Conservation (phyloP, 1,140 invertebrate genomes). For the Sycophaga agraensis region DNA sequence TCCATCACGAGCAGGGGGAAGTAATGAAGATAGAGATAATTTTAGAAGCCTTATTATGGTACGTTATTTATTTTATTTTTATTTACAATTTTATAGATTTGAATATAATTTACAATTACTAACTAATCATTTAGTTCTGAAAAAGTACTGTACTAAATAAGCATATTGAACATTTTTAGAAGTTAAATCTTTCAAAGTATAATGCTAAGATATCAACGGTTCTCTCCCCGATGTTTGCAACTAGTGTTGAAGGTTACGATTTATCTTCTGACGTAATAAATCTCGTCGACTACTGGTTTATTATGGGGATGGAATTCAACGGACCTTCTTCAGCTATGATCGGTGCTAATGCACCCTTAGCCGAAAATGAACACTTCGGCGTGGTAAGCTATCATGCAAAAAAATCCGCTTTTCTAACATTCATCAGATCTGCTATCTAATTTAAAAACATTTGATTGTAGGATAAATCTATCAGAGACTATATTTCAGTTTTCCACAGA, state of each 20-base stretch:
- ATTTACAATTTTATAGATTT: too few species aligned
- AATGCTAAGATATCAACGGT: not conserved
- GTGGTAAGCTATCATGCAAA: conserved; percentile 13
- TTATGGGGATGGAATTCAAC: conserved; percentile 13
- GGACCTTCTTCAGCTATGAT: not conserved
- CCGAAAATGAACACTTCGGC: not conserved
- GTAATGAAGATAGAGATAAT: conserved; percentile 3
- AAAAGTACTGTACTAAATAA: too few species aligned
- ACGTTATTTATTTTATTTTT: too few species aligned
- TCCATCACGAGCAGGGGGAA: not conserved
- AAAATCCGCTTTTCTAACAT: too few species aligned
- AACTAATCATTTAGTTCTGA: too few species aligned
- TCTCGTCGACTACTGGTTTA: conserved; percentile 17
- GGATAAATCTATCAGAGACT: not conserved
- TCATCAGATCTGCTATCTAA: too few species aligned
- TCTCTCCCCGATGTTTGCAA: not conserved
- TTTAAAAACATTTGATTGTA: too few species aligned
- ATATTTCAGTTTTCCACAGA: not conserved
- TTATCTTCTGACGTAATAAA: conserved; percentile 8
- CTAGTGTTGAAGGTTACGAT: not conserved
- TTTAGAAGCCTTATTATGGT: too few species aligned
- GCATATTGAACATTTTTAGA: too few species aligned
- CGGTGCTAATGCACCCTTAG: conserved; percentile 1
- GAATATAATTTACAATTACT: too few species aligned
- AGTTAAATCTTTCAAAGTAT: too few species aligned